Conservation (phyloP, 2,888 invertebrate genomes). For the Amorpha juglandis region DNA sequence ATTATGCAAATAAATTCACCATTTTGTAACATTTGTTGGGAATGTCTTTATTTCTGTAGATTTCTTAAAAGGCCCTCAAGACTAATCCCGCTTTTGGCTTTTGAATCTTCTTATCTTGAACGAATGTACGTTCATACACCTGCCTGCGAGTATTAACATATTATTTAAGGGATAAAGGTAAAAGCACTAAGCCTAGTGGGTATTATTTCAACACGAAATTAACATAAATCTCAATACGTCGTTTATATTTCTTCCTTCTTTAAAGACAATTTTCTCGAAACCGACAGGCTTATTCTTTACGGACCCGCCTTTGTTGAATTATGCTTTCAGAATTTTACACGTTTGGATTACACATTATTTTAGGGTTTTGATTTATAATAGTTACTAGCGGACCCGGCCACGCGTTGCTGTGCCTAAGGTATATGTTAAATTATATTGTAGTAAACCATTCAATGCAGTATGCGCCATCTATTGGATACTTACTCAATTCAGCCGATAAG, state of each 20-base stretch:
- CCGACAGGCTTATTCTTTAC: constrained; percentile 36
- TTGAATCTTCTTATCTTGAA: constrained; percentile 65
- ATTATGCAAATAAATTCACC: constrained; percentile 84
- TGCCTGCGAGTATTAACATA: constrained; percentile 53
- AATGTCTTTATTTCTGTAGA: constrained; percentile 81
- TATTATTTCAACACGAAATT: constrained; percentile 46
- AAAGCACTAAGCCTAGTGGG: constrained; percentile 46
- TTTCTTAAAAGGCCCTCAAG: constrained; percentile 76
- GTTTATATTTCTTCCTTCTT: constrained; percentile 46
- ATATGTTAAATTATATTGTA: too few species aligned
- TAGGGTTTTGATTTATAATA: too few species aligned
- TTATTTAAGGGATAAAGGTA: constrained; percentile 45
- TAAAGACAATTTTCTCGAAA: constrained; percentile 43
- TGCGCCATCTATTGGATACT: too few species aligned
- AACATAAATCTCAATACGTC: constrained; percentile 47
- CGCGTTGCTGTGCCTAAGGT: too few species aligned
- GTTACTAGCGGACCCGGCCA: too few species aligned
- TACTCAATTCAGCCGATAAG: too few species aligned
- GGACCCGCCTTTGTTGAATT: constrained; percentile 32
- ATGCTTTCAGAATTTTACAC: constrained; percentile 12
- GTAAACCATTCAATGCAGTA: too few species aligned
- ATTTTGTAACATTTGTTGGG: constrained; percentile 83
- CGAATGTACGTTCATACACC: constrained; percentile 57
- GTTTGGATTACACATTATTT: not conserved
- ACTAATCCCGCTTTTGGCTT: constrained; percentile 73